A percentile compares a stretch with the other conserved stretches of the same genome.
Evolutionary conservation across 1,140 invertebrate species (phyloP).

Genomic region (Rhynchophorus ferrugineus): DNA sequence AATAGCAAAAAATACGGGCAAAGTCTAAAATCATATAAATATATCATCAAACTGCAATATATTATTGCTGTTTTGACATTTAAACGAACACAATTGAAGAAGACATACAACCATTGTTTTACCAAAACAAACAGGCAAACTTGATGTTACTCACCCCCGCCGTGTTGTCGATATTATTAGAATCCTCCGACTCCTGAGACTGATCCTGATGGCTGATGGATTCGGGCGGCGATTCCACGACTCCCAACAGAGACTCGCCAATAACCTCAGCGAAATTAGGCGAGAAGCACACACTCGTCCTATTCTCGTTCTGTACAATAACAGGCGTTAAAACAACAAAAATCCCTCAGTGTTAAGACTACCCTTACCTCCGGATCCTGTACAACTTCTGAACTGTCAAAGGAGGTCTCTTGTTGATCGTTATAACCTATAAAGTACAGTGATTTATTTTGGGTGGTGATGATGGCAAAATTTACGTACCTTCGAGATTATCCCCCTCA

Average conservation of each 20-base stretch:
- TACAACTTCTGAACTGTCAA: background rate
- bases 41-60: too few species aligned
- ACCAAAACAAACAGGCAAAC: background rate
- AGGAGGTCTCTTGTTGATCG: too few species aligned
- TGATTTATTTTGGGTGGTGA: too few species aligned
- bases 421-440: too few species aligned
- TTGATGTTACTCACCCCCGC: conserved; percentile 2
- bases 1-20: too few species aligned
- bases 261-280: conserved; percentile 23
- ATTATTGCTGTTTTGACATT: too few species aligned
- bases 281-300: conserved; percentile 18
- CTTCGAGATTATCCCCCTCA: background rate
- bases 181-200: background rate
- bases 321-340: too few species aligned
- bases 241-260: conserved; percentile 13
- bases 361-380: background rate
- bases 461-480: too few species aligned
- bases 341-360: too few species aligned
- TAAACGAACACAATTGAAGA: too few species aligned
- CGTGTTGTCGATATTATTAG: background rate
- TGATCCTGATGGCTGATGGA: background rate
- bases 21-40: too few species aligned
- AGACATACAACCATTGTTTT: too few species aligned
- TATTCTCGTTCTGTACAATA: background rate
- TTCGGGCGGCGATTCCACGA: conserved; percentile 6